Evolutionary conservation across 2,888 invertebrate genomes (phyloP), one percentile per base, ranked within the genome.

Genomic region (Dynastes tityus): DNA sequence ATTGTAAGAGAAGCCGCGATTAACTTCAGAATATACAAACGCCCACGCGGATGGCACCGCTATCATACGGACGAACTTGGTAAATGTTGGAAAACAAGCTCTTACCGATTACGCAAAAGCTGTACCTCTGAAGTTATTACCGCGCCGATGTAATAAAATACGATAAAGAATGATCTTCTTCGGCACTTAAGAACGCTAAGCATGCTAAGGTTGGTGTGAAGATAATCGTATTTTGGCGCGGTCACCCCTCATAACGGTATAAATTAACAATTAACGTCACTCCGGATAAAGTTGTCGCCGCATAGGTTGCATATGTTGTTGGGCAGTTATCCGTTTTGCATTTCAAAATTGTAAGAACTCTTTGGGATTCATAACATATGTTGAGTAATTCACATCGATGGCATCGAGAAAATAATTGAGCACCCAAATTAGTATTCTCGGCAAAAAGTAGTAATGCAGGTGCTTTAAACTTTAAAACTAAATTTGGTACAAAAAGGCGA

Each of bases 51-150:
- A 49, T 1, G 40, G 37, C 53, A 29, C 1, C 11, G 16, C 55
- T 55, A 16, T 55, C 70, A 16, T 40, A 22, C 40, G 32, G 13
- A 73, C 73, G 40, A 37, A 40, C 58, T 58, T 40, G 58, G 58
- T 73, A 73, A 61, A 73, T 61, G 73, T 58, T 58, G 73, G 58
- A 58, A 58, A 73, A 73, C 73, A 61, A 55, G 37, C 73, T 58
- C 29, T 70, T 73, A 13, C 55, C 55, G 55, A 55, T 73, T 73
- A 40, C 73, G 40, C 58, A 73, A 73, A 58, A 58, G 45, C 32
- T 16, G 73, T 40, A 73, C 9, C 40, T 32, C 16, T 37, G 27
- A 73, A 73, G 27, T 73, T 73, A 73, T 73, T 55, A 27, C 73
- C 58, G 27, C 45, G 61, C 8, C 16, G 22, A 9, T 53, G 53